phyloP scores from a whole-genome alignment of 2,797 vertebrate genomes.

The Clarias fuscus region DNA sequence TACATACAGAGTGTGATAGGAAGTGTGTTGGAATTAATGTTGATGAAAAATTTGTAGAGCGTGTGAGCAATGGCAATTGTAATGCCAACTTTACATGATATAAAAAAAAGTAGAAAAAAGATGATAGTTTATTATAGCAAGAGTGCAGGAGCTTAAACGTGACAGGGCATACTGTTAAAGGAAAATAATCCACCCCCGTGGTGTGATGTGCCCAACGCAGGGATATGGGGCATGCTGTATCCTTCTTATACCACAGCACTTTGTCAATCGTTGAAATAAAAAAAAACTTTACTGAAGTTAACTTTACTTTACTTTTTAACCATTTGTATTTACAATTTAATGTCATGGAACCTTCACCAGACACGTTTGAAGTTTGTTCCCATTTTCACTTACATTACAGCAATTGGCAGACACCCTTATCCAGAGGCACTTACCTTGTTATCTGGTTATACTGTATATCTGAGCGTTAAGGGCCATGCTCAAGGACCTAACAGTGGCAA shows the following conservation, averaged over 20 bases:
- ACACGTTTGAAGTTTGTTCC: too few species aligned
- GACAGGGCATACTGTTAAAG: not conserved
- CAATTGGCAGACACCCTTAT: too few species aligned
- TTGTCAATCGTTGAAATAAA: not conserved
- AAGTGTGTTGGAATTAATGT: not conserved
- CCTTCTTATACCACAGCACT: not conserved
- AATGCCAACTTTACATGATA: not conserved
- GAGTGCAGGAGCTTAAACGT: conserved; percentile 3
- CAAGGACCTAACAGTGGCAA: too few species aligned
- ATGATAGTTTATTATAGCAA: not conserved
- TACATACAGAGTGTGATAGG: not conserved
- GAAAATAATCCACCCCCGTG: not conserved
- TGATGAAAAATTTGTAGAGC: not conserved
- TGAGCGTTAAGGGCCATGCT: too few species aligned
- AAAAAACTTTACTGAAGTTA: not conserved
- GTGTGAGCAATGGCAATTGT: not conserved
- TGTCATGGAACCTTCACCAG: not conserved
- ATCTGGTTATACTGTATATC: too few species aligned
- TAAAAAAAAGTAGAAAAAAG: not conserved
- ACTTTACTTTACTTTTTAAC: not conserved
- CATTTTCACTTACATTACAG: not conserved
- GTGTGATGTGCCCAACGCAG: not conserved
- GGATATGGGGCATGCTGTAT: not conserved
- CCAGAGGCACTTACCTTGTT: too few species aligned
- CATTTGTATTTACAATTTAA: not conserved